A percentile compares a stretch with the other conserved stretches of the same genome.
These are phyloP conservation scores for Suncus etruscus DNA, from an alignment of 2,113 vertebrate species.

Conservation along the genomic window DNA sequence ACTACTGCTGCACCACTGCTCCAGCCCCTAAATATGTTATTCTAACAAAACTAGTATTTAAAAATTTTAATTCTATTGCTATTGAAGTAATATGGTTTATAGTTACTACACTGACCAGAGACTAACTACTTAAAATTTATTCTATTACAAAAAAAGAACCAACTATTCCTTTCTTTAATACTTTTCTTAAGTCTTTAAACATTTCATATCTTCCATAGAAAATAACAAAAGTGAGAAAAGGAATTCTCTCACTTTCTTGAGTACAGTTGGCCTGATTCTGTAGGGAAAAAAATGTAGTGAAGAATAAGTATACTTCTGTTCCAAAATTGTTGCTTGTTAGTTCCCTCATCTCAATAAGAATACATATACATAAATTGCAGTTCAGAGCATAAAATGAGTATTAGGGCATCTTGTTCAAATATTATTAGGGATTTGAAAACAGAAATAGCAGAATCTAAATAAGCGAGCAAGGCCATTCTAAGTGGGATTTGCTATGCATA, in stretches of 20 bases:
- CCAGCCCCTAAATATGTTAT: neutral
- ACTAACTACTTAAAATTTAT: too few species aligned
- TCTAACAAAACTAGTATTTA: too few species aligned
- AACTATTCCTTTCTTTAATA: slow-evolving; percentile 32
- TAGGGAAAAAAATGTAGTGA: neutral
- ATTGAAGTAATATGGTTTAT: neutral
- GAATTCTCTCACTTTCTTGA: slow-evolving; percentile 36
- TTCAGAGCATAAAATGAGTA: slow-evolving; percentile 26
- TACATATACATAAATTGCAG: slow-evolving; percentile 14
- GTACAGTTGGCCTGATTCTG: neutral
- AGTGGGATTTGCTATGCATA: neutral
- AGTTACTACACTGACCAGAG: too few species aligned
- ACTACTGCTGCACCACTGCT: too few species aligned
- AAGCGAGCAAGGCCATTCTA: neutral
- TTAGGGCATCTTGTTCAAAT: slow-evolving; percentile 7
- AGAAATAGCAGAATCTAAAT: neutral
- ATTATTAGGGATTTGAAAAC: slow-evolving; percentile 33
- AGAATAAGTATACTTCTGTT: slow-evolving; percentile 34
- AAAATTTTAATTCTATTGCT: too few species aligned
- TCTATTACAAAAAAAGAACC: too few species aligned
- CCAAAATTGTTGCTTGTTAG: slow-evolving; percentile 10
- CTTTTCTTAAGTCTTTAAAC: slow-evolving; percentile 57
- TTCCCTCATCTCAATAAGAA: slow-evolving; percentile 35
- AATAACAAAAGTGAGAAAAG: slow-evolving; percentile 41
- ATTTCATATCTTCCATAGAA: neutral